These are phyloP conservation scores for Drosophila obscura DNA, from an alignment of 1,140 invertebrate species.

Conservation along the genomic window DNA sequence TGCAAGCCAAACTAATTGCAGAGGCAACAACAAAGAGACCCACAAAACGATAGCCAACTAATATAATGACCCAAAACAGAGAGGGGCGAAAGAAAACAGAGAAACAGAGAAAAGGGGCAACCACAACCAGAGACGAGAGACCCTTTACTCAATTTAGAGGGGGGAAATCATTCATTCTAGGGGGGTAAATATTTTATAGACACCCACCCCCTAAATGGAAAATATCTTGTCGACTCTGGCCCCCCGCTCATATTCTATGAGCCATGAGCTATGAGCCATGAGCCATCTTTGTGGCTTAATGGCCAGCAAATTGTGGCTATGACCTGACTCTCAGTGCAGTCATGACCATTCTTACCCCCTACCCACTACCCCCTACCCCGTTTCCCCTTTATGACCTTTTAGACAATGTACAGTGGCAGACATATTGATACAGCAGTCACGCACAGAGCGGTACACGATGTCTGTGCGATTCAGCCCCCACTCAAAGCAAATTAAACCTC, in stretches of 20 bases:
- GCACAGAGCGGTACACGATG: slow-evolving; percentile 19
- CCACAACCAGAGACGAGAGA: too few species aligned
- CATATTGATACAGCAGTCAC: slow-evolving; percentile 24
- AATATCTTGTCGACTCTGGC: slow-evolving; percentile 14
- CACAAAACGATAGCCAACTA: slow-evolving; percentile 39
- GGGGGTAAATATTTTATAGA: slow-evolving; percentile 53
- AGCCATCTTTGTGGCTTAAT: slow-evolving; percentile 32
- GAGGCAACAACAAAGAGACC: slow-evolving; percentile 25
- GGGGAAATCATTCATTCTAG: too few species aligned
- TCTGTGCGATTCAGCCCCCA: slow-evolving; percentile 16
- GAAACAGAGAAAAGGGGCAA: too few species aligned
- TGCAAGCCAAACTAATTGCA: slow-evolving; percentile 76
- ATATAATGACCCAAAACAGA: slow-evolving; percentile 44
- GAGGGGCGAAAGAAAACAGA: not conserved
- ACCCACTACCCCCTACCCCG: not conserved
- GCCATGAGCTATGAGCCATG: too few species aligned
- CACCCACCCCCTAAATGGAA: not conserved
- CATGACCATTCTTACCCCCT: slow-evolving; percentile 9
- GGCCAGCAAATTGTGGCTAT: slow-evolving; percentile 57
- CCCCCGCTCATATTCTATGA: too few species aligned
- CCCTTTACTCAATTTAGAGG: too few species aligned
- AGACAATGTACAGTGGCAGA: slow-evolving; percentile 24
- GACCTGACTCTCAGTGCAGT: slow-evolving; percentile 14
- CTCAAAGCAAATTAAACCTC: slow-evolving; percentile 59
- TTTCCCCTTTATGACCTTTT: slow-evolving; percentile 31